These are phyloP conservation scores for Elymnias hypermnestra DNA, from an alignment of 1,140 invertebrate genomes.

Conservation along the genomic window DNA sequence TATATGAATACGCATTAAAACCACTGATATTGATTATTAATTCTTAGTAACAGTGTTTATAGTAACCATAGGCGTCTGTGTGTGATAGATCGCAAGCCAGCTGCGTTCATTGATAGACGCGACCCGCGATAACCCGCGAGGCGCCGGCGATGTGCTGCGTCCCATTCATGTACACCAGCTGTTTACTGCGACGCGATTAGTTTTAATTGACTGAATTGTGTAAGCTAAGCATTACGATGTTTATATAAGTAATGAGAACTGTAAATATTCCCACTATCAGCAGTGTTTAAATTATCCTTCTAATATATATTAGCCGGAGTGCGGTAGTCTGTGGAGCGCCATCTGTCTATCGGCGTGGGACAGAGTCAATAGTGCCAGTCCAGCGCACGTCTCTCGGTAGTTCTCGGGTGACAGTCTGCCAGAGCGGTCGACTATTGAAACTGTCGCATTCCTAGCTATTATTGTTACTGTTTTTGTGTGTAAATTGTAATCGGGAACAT, in stretches of 20 bases:
- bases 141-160: conserved; percentile 34
- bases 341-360: too few species aligned
- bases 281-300: not conserved
- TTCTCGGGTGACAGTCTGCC: too few species aligned
- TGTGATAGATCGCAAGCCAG: conserved; percentile 9
- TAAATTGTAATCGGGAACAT: too few species aligned
- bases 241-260: not conserved
- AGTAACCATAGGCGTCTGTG: not conserved
- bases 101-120: conserved; percentile 32
- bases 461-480: not conserved
- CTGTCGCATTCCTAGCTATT: too few species aligned
- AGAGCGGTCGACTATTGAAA: too few species aligned
- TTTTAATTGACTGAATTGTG: conserved; percentile 28
- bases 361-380: too few species aligned
- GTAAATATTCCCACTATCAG: not conserved
- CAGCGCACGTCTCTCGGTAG: too few species aligned
- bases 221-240: conserved; percentile 2
- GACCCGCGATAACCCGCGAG: conserved; percentile 51
- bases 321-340: too few species aligned
- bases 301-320: not conserved
- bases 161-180: conserved; percentile 36
- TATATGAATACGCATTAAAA: too few species aligned
- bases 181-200: conserved; percentile 39
- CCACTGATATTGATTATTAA: too few species aligned
- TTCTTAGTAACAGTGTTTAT: not conserved